phyloP scores from a whole-genome alignment of 2,888 invertebrate genomes.

The Scaptomyza parva region DNA sequence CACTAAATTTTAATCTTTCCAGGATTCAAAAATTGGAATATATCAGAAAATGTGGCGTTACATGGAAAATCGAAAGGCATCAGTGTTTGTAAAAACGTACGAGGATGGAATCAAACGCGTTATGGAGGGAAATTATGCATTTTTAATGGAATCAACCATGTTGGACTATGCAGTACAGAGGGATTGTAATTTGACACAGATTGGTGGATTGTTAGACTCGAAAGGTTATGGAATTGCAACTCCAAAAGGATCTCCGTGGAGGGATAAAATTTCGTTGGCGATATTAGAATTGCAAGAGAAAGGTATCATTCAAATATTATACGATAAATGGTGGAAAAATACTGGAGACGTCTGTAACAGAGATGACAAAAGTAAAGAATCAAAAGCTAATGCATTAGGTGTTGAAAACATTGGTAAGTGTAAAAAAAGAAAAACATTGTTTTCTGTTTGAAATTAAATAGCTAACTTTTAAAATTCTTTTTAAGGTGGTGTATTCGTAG shows the following conservation, averaged over 20 bases:
- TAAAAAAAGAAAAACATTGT: not conserved
- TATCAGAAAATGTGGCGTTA: constrained; percentile 98
- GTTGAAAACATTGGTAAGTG: constrained; percentile 90
- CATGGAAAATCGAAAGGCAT: constrained; percentile 93
- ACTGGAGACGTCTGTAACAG: constrained; percentile 95
- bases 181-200: constrained; percentile 98
- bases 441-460: no score
- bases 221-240: constrained; percentile 97
- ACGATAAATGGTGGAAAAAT: constrained; percentile 99
- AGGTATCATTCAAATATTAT: constrained; percentile 95
- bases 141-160: constrained; percentile 99
- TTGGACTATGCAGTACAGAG: constrained; percentile 97
- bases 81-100: constrained; percentile 94
- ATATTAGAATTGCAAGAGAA: constrained; percentile 98
- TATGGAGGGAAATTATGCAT: constrained; percentile 96
- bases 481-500: constrained; percentile 96
- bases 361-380: constrained; percentile 94
- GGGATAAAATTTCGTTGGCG: constrained; percentile 98
- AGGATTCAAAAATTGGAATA: constrained; percentile 94
- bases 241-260: constrained; percentile 97
- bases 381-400: constrained; percentile 96
- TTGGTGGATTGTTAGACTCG: constrained; percentile 89
- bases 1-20: not conserved
- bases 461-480: not conserved
- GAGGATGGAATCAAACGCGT: constrained; percentile 96